Base-by-base conservation (phyloP, 2,797 vertebrate species). In the Crenuchus spilurus region DNA sequence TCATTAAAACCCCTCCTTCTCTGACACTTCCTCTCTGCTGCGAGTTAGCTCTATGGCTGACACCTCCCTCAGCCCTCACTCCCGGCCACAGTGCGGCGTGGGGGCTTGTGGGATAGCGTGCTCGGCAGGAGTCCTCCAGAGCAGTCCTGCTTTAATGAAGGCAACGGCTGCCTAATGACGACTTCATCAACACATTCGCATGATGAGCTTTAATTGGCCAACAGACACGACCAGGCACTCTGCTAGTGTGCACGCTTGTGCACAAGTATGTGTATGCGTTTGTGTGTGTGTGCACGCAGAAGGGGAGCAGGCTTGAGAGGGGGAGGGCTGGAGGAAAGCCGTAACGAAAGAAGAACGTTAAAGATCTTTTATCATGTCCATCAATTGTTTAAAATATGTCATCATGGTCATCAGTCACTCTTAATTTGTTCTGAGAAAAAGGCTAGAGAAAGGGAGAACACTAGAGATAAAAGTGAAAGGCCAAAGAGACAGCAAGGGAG, bases 141-240 rank as follows among this genome's bases (percentile, higher is more conserved):
- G 80, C 57, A 70, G 74, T 74, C 75, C 72, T 80, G 72, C 57
- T 84, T 81, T 94, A 95, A 96, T 95, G 92, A 95, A 93, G 88
- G 88, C 90, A 92, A 88, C 92, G 92, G 87, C 76, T 89, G 91
- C 88, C 90, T 88, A 94, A 95, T 95, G 94, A 94, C 90, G 87
- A 92, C 89, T 93, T 95, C 94, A 96, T 96, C 95, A 96, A 95
- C 94, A 95, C 94, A 84, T 95, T 88, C 86, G 89, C 88, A 90
- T 93, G 94, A 82, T 90, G 93, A 89, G 91, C 85, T 93, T 95
- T 95, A 96, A 97, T 95, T 96, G 94, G 94, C 87, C 87, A 82
- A 85, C 80, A 78, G 77, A 84, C 83, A 87, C 72, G 52, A 71
- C 66, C 68, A 66, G 46, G 60, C 72, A 48, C 67, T 71, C 62